Conservation (phyloP, 2,888 invertebrate genomes). For the Lithodes maja region DNA sequence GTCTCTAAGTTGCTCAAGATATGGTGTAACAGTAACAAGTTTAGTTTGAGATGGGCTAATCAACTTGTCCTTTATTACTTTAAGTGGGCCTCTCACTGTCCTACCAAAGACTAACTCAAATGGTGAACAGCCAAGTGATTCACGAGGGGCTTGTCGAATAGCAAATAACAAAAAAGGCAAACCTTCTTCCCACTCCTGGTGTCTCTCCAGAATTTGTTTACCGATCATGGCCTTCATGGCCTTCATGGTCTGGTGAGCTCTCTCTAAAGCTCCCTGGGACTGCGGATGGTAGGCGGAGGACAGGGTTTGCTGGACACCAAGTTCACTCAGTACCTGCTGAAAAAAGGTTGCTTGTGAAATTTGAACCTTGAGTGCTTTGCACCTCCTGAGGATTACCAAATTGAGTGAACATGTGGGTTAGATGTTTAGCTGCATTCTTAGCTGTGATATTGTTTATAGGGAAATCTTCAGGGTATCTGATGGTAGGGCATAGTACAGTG, state of each 20-base stretch:
- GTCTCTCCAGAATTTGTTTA: neutral
- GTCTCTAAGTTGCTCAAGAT: neutral
- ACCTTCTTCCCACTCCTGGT: neutral
- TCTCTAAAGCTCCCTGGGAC: conserved; percentile 30
- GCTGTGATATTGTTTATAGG: neutral
- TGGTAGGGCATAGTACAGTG: conserved; percentile 15
- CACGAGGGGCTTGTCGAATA: neutral
- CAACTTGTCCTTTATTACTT: neutral
- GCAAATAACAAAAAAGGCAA: neutral
- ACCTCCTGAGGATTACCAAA: conserved; percentile 19
- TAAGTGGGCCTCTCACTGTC: neutral
- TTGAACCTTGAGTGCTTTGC: conserved; percentile 29
- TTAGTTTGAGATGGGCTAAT: neutral
- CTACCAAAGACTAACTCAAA: conserved; percentile 6
- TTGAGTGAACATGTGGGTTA: neutral
- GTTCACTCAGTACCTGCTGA: conserved; percentile 2
- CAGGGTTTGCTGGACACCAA: conserved; percentile 1
- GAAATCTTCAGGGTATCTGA: conserved; percentile 8
- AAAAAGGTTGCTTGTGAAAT: conserved; percentile 30
- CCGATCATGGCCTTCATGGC: neutral
- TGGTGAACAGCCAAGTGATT: neutral
- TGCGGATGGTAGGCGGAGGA: conserved; percentile 25
- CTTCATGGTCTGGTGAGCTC: conserved; percentile 15
- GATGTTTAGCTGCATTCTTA: neutral
- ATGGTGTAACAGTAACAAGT: neutral